These are phyloP conservation scores for Herpetotheres cachinnans DNA, from an alignment of 2,113 vertebrate genomes.

Conservation along the genomic window DNA sequence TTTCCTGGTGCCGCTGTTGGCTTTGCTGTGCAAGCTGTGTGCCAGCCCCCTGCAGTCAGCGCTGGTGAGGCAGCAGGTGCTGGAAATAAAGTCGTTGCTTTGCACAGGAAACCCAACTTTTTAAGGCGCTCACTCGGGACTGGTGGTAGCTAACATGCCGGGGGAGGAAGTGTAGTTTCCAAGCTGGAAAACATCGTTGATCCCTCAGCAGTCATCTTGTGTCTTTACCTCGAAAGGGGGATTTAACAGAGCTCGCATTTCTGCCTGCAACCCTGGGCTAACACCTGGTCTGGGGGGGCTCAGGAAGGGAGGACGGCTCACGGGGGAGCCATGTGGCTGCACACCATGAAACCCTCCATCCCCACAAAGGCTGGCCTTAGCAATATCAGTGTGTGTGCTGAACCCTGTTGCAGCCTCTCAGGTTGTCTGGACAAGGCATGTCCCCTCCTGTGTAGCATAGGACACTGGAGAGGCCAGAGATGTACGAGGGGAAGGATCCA, in stretches of 20 bases:
- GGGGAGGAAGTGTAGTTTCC: not conserved
- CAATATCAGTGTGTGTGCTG: not conserved
- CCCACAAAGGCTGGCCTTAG: not conserved
- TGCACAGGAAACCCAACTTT: not conserved
- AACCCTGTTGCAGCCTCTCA: not conserved
- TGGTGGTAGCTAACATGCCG: accelerated
- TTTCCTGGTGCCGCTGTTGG: accelerated
- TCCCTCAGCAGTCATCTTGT: not conserved
- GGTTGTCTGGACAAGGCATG: not conserved
- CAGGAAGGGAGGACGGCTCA: not conserved
- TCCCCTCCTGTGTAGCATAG: accelerated
- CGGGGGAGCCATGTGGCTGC: not conserved
- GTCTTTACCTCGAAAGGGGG: not conserved
- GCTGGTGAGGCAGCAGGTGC: accelerated
- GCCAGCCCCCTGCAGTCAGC: not conserved
- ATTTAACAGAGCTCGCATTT: not conserved
- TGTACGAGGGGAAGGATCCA: accelerated
- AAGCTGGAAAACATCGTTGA: not conserved
- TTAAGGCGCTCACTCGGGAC: not conserved
- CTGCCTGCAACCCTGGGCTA: not conserved
- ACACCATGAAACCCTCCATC: not conserved
- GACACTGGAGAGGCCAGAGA: not conserved
- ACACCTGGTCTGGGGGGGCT: not conserved
- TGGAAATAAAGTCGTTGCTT: not conserved
- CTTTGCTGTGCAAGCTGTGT: not conserved